A percentile compares a stretch with the other conserved stretches of the same genome.
These are phyloP conservation scores for Cheiracanthium punctorium DNA, from an alignment of 2,888 invertebrate species.

Conservation along the genomic window DNA sequence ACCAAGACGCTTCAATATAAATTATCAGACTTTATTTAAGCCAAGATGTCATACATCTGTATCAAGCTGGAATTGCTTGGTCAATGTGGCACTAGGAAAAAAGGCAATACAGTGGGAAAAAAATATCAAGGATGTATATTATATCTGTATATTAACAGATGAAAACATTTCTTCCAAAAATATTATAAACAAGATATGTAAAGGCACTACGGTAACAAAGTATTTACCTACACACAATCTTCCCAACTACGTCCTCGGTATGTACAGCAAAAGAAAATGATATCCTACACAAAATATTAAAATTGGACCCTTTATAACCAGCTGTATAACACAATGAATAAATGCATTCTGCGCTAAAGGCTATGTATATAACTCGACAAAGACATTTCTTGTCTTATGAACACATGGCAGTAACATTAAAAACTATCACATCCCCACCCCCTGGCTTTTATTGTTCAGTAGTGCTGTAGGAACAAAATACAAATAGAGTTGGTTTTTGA, in stretches of 20 bases:
- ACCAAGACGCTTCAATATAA: no score
- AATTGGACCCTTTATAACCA: conserved; percentile 60
- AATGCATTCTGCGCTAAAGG: conserved; percentile 42
- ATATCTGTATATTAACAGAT: neutral
- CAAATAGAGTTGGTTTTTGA: neutral
- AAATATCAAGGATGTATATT: conserved; percentile 38
- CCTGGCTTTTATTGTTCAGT: neutral
- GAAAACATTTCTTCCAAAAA: neutral
- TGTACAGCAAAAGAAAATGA: conserved; percentile 29
- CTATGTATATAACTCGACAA: conserved; percentile 6
- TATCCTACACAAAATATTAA: conserved; percentile 29
- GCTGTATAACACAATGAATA: conserved; percentile 37
- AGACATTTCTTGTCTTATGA: neutral
- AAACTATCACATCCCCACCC: neutral
- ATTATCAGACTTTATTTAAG: conserved; percentile 57
- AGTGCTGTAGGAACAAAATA: conserved; percentile 9
- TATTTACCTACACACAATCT: conserved; percentile 32
- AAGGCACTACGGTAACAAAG: conserved; percentile 22
- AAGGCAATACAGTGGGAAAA: conserved; percentile 37
- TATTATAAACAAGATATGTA: conserved; percentile 5
- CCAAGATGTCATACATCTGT: conserved; percentile 36
- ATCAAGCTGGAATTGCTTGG: conserved; percentile 47
- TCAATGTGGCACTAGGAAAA: conserved; percentile 54
- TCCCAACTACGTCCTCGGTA: conserved; percentile 29
- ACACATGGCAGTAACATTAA: conserved; percentile 24